Conservation (phyloP, 2,113 vertebrate genomes). For the Nicator chloris region DNA sequence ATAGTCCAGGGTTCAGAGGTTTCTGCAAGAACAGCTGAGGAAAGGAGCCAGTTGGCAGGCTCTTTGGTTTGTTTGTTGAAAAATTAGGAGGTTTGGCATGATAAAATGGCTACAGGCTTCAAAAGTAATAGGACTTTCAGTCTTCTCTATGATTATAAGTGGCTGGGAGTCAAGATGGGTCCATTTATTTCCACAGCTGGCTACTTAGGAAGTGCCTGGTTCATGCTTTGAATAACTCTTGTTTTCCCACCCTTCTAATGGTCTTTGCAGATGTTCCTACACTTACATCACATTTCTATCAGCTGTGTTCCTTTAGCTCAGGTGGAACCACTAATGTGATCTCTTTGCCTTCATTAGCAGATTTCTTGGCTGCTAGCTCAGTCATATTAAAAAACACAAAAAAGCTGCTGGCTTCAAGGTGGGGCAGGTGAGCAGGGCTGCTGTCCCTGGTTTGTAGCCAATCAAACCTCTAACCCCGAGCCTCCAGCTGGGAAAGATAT, state of each 20-base stretch:
- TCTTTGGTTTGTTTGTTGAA: background rate
- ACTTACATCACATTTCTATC: background rate
- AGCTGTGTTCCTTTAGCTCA: background rate
- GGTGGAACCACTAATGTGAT: background rate
- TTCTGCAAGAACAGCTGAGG: background rate
- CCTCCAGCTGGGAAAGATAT: background rate
- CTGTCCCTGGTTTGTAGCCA: background rate
- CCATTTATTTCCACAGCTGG: background rate
- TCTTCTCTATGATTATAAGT: slow-evolving; percentile 10
- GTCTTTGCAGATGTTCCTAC: background rate
- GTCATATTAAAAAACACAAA: background rate
- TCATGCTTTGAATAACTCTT: background rate
- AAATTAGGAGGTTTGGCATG: background rate
- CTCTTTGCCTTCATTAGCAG: background rate
- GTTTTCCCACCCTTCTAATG: background rate
- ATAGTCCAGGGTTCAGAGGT: background rate
- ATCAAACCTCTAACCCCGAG: background rate
- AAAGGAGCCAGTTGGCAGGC: background rate
- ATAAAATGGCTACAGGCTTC: background rate
- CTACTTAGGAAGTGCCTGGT: background rate
- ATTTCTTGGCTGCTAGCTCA: background rate
- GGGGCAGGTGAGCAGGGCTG: background rate
- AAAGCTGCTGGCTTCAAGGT: background rate
- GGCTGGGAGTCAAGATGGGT: background rate
- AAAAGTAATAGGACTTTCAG: background rate